A percentile compares a stretch with the other conserved stretches of the same genome.
These are phyloP conservation scores for Columba livia DNA, from an alignment of 2,113 vertebrate genomes.

Conservation along the genomic window DNA sequence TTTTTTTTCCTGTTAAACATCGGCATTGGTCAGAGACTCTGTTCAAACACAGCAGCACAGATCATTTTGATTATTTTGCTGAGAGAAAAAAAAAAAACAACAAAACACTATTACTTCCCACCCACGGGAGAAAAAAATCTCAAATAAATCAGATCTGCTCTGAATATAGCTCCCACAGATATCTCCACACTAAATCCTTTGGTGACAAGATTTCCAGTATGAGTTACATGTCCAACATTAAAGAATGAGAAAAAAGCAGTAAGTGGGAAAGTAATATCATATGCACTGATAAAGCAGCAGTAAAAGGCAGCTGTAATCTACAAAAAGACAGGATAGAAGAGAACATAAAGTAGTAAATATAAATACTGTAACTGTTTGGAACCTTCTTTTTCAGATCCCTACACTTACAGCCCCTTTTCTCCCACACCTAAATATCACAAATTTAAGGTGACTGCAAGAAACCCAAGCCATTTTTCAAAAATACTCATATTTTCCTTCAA, in stretches of 20 bases:
- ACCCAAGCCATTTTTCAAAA: not conserved
- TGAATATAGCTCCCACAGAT: not conserved
- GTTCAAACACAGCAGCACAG: not conserved
- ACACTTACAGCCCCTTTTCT: not conserved
- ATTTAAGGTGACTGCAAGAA: not conserved
- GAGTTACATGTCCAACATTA: not conserved
- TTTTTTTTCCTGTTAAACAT: not conserved
- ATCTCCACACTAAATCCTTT: not conserved
- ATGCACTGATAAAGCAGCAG: not conserved
- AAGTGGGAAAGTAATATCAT: not conserved
- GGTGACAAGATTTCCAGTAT: not conserved
- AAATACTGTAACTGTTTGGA: not conserved
- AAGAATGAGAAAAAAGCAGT: not conserved
- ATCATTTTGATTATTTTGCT: slow-evolving; percentile 1
- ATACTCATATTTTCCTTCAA: not conserved
- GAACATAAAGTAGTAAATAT: not conserved
- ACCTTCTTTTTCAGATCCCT: not conserved
- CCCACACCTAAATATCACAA: fast-evolving
- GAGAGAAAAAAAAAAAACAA: not conserved
- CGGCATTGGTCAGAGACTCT: not conserved
- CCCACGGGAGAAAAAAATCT: not conserved
- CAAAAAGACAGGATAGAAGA: not conserved
- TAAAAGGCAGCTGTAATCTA: not conserved
- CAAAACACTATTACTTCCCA: not conserved
- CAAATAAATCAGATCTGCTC: not conserved